Conservation (phyloP, 2,888 invertebrate genomes). For the Pimpla rufipes region DNA sequence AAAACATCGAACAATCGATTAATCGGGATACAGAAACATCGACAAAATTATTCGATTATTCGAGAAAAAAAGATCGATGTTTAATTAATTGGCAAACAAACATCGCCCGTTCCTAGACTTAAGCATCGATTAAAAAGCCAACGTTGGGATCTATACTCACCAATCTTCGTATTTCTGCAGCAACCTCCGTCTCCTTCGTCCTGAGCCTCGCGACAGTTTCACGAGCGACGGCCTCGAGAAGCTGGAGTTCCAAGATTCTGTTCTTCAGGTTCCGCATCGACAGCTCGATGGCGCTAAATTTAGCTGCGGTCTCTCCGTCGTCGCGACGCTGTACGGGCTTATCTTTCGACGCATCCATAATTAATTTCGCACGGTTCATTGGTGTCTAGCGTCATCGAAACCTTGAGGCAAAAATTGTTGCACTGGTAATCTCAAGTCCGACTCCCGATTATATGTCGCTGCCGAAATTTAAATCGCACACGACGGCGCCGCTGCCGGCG, state of each 20-base stretch:
- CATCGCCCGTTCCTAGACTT: no score
- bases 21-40: no score
- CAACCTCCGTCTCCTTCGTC: slow-evolving; percentile 65
- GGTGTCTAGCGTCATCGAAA: background rate
- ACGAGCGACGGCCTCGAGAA: slow-evolving; percentile 61
- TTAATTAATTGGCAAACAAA: no score
- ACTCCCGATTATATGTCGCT: no score
- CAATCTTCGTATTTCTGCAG: slow-evolving; percentile 69
- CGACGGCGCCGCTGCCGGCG: background rate
- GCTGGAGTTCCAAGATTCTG: slow-evolving; percentile 68
- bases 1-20: no score
- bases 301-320: slow-evolving; percentile 9
- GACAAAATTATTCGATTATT: no score
- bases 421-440: no score
- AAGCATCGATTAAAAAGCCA: background rate
- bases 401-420: no score
- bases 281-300: slow-evolving; percentile 27
- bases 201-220: slow-evolving; percentile 49
- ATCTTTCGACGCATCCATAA: background rate
- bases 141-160: slow-evolving; percentile 68
- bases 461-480: background rate
- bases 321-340: background rate
- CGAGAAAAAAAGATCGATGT: no score
- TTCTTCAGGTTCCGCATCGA: slow-evolving; percentile 45
- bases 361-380: background rate